Evolutionary conservation across 2,888 invertebrate species (phyloP), one percentile per base, ranked within the genome.

Genomic region (Eretmocerus hayati): DNA sequence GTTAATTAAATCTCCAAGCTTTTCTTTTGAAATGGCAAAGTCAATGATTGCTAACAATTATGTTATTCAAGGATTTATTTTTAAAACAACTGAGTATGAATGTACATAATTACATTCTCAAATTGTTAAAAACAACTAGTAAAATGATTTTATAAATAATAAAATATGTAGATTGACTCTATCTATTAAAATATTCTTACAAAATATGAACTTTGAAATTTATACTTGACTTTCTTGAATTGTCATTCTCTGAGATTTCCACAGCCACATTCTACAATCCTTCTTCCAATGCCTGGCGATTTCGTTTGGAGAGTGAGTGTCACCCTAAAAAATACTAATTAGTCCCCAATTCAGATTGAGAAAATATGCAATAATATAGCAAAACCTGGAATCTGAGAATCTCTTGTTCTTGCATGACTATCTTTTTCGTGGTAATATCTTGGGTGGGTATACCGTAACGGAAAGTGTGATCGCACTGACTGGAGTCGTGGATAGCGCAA

Each of bases 251-350:
- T 64, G 59, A 3, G 68, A 65, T 54, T 78, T 78, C 77, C 77
- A 84, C 45, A 84, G 68, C 75, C 83, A 84, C 74, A 76, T 83
- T 59, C 84, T 73, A 55, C 82, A 83, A 60, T 84, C 84, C 64
- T 84, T 84, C 62, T 83, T 84, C 82, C 83, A 84, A 52, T 77
- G 75, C 60, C 75, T 75, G 1, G 83, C 81, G 49, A 84, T 81
- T 61, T 83, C 78, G 42, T 69, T 75, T 1, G 78, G 70, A 15
- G 77, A 74, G 58, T 80, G 78, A 56, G 67, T 72, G 52, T 74
- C 76, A 3, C 82, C 83, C 62, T 81, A 75, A 73, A 15, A 80
- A 68, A 36, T 15, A 35, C 15, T 4, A 9, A 21, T 30, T n/a
- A n/a, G n/a, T n/a, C n/a, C n/a, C n/a, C n/a, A n/a, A n/a, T n/a